Evolutionary conservation across 2,797 vertebrate species (phyloP).

Genomic region (Tadarida brasiliensis): DNA sequence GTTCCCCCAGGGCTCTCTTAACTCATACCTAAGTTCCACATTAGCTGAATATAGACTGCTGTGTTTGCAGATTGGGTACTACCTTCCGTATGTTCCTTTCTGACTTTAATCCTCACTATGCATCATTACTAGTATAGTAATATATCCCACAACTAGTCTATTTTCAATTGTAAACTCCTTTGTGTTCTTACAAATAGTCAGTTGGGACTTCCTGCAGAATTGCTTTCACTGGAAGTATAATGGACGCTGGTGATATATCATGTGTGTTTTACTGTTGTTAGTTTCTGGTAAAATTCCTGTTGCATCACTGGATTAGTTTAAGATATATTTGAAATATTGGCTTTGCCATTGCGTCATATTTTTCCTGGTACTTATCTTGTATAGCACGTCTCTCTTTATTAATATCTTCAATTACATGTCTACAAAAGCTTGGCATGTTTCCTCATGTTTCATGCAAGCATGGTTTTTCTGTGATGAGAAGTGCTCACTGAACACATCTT

Average conservation of each 20-base stretch:
- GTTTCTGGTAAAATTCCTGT: neutral
- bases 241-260: neutral
- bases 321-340: neutral
- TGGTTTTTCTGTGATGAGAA: neutral
- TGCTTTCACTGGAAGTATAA: neutral
- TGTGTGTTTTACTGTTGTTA: neutral
- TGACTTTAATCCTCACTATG: neutral
- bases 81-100: neutral
- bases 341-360: neutral
- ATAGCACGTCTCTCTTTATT: neutral
- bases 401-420: neutral
- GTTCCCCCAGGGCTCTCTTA: neutral
- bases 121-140: neutral
- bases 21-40: neutral
- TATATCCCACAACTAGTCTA: neutral
- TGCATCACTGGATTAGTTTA: neutral
- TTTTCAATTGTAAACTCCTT: neutral
- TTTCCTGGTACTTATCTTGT: neutral
- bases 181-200: slow-evolving; percentile 18
- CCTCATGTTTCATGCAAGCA: neutral
- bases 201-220: neutral
- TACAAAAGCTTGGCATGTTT: neutral
- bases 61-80: neutral
- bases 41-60: neutral
- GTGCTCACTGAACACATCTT: neutral